Evolutionary conservation across 2,888 invertebrate species (phyloP).

Genomic region (Dynastes maya): DNA sequence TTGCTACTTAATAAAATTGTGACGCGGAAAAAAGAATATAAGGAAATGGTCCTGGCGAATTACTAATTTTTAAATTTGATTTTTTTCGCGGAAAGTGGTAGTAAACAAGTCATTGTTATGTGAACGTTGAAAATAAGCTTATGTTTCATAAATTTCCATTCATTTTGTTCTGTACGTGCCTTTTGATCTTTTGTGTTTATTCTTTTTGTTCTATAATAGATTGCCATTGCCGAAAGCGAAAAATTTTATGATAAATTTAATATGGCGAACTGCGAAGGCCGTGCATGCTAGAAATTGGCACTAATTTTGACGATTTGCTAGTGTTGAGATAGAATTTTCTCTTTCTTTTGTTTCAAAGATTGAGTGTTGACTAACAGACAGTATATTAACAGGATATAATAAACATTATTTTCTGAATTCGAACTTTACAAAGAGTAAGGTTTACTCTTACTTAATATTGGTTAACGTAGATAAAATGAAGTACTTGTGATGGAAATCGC

Average conservation of each 20-base stretch:
- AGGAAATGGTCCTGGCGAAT: background rate
- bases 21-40: background rate
- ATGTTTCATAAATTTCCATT: conserved; percentile 13
- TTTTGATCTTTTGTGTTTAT: conserved; percentile 2
- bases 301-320: no score
- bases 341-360: no score
- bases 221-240: background rate
- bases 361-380: no score
- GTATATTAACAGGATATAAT: no score
- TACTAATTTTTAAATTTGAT: conserved; percentile 15
- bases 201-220: background rate
- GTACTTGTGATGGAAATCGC: no score
- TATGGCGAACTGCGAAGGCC: conserved; percentile 5
- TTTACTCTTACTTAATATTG: no score
- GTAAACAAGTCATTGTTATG: conserved; percentile 17
- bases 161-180: conserved; percentile 5
- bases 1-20: conserved; percentile 21
- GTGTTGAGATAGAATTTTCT: no score
- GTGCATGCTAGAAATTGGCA: background rate
- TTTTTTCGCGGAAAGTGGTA: conserved; percentile 14
- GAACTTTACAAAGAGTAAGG: no score
- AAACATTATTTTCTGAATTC: no score
- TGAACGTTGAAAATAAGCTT: background rate
- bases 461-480: no score
- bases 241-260: background rate